These are phyloP conservation scores for Agraylea sexmaculata DNA, from an alignment of 1,140 invertebrate species.

Conservation along the genomic window DNA sequence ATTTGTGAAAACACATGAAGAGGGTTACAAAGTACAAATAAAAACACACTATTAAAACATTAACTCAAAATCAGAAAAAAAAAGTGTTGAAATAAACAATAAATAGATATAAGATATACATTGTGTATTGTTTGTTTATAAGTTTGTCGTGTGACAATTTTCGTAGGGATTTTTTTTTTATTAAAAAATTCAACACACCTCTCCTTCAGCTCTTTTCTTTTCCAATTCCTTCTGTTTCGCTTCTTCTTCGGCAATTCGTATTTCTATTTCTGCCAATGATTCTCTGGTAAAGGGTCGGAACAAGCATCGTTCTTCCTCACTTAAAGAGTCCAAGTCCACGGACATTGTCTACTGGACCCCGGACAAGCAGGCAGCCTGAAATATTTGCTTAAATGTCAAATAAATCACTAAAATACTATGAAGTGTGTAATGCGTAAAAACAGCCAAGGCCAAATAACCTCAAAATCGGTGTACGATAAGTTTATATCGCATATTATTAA, in stretches of 20 bases:
- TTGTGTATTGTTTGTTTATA: not conserved
- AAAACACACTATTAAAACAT: constrained; percentile 7
- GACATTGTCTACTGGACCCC: constrained; percentile 63
- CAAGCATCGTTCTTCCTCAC: constrained; percentile 86
- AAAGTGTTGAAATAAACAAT: constrained; percentile 5
- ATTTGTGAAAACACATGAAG: constrained; percentile 38
- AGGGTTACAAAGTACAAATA: constrained; percentile 2
- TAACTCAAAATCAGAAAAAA: constrained; percentile 1
- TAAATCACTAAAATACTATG: constrained; percentile 4
- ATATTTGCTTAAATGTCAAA: constrained; percentile 11
- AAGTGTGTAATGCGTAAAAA: too few relatives aligned
- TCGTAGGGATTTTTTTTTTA: too few relatives aligned
- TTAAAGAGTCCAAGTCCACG: constrained; percentile 78
- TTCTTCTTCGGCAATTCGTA: constrained; percentile 86
- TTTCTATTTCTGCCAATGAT: constrained; percentile 86
- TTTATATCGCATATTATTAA: too few relatives aligned
- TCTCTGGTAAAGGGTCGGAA: constrained; percentile 97
- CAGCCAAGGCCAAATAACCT: too few relatives aligned
- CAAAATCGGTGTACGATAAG: too few relatives aligned
- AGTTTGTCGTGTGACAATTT: constrained; percentile 1
- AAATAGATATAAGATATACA: constrained; percentile 6
- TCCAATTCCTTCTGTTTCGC: constrained; percentile 91
- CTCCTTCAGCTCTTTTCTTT: constrained; percentile 88
- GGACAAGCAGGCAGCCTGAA: constrained; percentile 42
- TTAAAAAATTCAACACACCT: too few relatives aligned